Evolutionary conservation across 2,797 vertebrate species (phyloP).

Genomic region (Rhynchotus rufescens): DNA sequence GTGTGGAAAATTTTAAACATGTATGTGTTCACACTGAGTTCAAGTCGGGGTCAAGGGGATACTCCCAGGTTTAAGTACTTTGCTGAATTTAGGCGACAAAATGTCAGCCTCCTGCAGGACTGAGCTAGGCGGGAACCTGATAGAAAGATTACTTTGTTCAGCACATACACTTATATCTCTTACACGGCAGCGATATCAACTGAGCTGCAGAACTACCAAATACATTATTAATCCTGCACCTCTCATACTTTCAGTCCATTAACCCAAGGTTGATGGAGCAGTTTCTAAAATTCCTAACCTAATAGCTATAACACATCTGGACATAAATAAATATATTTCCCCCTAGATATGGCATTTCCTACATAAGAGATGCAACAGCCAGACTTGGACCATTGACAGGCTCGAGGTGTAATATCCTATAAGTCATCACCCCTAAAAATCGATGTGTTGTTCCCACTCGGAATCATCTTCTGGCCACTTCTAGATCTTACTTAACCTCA

Average conservation of each 20-base stretch:
- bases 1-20: background rate
- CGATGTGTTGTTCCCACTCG: background rate
- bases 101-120: background rate
- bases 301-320: constrained; percentile 23
- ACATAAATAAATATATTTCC: background rate
- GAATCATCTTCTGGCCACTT: background rate
- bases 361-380: background rate
- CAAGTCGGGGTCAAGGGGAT: background rate
- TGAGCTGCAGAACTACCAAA: constrained; percentile 17
- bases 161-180: background rate
- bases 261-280: background rate
- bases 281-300: background rate
- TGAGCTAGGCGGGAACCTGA: background rate
- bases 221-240: background rate
- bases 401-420: background rate
- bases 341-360: background rate
- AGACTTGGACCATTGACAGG: background rate
- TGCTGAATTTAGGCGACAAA: constrained; percentile 16
- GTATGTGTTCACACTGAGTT: background rate
- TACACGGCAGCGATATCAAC: constrained; percentile 11
- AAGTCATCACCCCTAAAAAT: background rate
- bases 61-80: background rate
- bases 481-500: background rate
- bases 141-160: constrained; percentile 39
- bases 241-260: background rate